Evolutionary conservation across 2,888 invertebrate genomes (phyloP), one percentile per base, ranked within the genome.

Genomic region (Nomada fabriciana): DNA sequence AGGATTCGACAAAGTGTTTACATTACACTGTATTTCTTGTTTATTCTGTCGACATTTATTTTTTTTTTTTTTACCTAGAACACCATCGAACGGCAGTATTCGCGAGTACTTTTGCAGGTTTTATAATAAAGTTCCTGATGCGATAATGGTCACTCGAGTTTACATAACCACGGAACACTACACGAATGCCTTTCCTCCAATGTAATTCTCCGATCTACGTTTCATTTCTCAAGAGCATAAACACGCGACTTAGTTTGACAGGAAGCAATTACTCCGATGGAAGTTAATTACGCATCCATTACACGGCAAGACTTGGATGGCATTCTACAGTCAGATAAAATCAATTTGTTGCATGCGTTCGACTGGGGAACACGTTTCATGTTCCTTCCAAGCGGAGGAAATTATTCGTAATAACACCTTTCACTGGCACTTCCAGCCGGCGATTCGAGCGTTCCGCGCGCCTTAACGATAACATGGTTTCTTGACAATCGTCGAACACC

Each of bases 391-490:
- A 57, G 25, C 57, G 57, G 25, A 64, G 77, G 86, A 84, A 84
- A 87, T 76, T 82, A 67, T 75, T 82, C 67, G 75, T 82, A 82
- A 82, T 76, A 77, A 80, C 79, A 72, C 74, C 75, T 86, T 86
- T 73, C 77, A 84, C 85, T 57, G 82, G 64, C 63, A 80, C 80
- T 74, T 78, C 43, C 29, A 76, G 29, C 53, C 59, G 59, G 59
- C 53, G 63, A 25, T 1, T 60, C 61, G 55, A 59, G 43, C 59
- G 50, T 63, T 53, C 64, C 60, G 29, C 23, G 73, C 60, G 60
- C 72, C 85, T 76, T 29, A 78, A 80, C 76, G 75, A 73, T 85
- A 82, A 70, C 82, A 80, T 77, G 82, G 77, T 87, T 84, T 73
- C 79, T 61, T 69, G 63, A 52, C 80, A 76, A 69, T 50, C 82